phyloP scores from a whole-genome alignment of 2,113 vertebrate species.

The Hydrochoerus hydrochaeris region DNA sequence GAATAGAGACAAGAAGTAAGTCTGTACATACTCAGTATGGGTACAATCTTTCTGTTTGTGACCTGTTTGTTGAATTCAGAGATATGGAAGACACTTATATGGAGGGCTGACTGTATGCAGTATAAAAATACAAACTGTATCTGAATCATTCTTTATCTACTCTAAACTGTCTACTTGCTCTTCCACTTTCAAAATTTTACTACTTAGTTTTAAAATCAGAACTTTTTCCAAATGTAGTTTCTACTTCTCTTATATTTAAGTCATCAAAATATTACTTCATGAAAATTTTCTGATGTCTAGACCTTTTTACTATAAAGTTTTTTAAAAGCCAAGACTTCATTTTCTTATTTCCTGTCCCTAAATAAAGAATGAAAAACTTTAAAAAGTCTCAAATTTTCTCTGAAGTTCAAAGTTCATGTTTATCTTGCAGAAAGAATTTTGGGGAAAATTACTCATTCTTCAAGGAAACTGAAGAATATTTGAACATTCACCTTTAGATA shows the following conservation, averaged over 20 bases:
- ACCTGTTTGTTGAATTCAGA: background rate
- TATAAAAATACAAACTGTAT: background rate
- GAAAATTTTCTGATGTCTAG: conserved; percentile 12
- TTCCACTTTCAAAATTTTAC: background rate
- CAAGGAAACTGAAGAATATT: background rate
- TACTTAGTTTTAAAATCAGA: background rate
- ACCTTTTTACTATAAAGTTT: background rate
- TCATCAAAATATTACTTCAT: conserved; percentile 14
- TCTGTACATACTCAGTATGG: background rate
- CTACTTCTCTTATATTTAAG: background rate
- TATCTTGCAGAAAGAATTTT: background rate
- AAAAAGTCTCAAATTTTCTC: background rate
- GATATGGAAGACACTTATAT: too few relatives aligned
- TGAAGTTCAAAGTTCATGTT: background rate
- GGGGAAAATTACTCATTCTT: background rate
- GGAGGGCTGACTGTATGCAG: background rate
- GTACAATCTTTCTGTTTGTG: background rate
- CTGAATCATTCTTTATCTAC: background rate
- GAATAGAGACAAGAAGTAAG: background rate
- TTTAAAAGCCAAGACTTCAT: background rate
- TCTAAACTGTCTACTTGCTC: background rate
- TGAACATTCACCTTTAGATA: background rate
- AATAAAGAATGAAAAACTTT: background rate
- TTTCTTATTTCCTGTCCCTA: background rate
- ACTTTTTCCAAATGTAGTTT: background rate